Percentiles rank a stretch among this genome's conserved stretches.
Evolutionary conservation across 2,113 vertebrate species (phyloP).

Genomic region (Cynocephalus volans): DNA sequence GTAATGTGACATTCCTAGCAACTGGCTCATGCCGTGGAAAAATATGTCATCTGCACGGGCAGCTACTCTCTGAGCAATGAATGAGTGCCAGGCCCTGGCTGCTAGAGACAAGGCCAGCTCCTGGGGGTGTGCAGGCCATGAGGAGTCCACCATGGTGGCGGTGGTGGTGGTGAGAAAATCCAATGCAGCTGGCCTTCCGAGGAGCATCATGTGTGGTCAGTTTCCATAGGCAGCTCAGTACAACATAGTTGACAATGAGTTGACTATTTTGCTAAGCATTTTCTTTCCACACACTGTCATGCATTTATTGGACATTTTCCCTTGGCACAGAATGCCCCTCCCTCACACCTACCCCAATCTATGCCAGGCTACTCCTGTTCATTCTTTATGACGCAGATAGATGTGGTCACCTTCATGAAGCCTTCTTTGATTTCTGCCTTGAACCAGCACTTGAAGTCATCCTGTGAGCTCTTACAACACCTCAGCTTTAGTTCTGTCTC

Average conservation of each 20-base stretch:
- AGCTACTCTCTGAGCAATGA: background rate
- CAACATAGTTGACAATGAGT: slow-evolving; percentile 40
- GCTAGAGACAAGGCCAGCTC: slow-evolving; percentile 4
- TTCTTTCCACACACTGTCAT: slow-evolving; percentile 69
- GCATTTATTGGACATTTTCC: slow-evolving; percentile 58
- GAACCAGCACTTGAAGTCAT: background rate
- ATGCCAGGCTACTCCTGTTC: slow-evolving; percentile 54
- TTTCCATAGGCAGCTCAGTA: slow-evolving; percentile 17
- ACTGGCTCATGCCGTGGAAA: slow-evolving; percentile 62
- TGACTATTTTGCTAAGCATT: slow-evolving; percentile 64
- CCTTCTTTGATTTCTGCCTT: background rate
- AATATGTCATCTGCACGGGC: slow-evolving; percentile 47
- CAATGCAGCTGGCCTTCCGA: background rate
- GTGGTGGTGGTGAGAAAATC: background rate
- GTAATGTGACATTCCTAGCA: slow-evolving; percentile 51
- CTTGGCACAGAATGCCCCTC: slow-evolving; percentile 29
- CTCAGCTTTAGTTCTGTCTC: background rate
- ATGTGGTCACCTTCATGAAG: background rate
- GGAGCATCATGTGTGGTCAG: background rate
- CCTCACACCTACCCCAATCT: background rate
- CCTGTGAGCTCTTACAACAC: background rate
- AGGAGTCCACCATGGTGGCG: background rate
- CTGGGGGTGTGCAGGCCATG: background rate
- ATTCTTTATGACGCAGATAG: background rate
- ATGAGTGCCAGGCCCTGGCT: slow-evolving; percentile 32